These are phyloP conservation scores for Pachyuromys duprasi DNA, from an alignment of 2,797 vertebrate genomes.

Conservation along the genomic window DNA sequence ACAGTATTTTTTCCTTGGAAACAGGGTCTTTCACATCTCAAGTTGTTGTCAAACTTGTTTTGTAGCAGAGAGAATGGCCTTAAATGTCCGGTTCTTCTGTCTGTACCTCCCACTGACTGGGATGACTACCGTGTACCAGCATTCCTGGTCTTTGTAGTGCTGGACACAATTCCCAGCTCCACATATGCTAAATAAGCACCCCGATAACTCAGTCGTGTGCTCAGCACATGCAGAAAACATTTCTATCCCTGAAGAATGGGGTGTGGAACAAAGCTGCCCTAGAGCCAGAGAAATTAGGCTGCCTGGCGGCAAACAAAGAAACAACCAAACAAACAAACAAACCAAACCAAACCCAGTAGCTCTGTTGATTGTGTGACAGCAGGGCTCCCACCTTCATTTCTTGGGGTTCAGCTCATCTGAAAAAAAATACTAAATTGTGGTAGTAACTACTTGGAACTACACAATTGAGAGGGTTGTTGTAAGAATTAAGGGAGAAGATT, in stretches of 20 bases:
- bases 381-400: background rate
- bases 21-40: background rate
- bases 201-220: background rate
- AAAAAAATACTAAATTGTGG: background rate
- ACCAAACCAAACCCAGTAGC: background rate
- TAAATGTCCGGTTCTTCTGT: background rate
- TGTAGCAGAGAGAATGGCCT: background rate
- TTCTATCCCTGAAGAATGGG: background rate
- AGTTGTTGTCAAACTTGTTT: background rate
- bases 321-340: too few relatives aligned
- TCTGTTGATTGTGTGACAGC: background rate
- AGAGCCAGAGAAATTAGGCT: background rate
- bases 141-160: background rate
- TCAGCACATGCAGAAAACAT: background rate
- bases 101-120: too few relatives aligned
- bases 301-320: background rate
- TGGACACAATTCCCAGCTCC: background rate
- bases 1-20: background rate
- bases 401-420: background rate
- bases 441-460: background rate
- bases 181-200: too few relatives aligned
- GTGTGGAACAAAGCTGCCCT: background rate
- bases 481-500: conserved; percentile 27
- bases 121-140: background rate
- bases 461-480: background rate